Evolutionary conservation across 2,888 invertebrate species (phyloP), one percentile per base, ranked within the genome.

Genomic region (Ceraclea dissimilis): DNA sequence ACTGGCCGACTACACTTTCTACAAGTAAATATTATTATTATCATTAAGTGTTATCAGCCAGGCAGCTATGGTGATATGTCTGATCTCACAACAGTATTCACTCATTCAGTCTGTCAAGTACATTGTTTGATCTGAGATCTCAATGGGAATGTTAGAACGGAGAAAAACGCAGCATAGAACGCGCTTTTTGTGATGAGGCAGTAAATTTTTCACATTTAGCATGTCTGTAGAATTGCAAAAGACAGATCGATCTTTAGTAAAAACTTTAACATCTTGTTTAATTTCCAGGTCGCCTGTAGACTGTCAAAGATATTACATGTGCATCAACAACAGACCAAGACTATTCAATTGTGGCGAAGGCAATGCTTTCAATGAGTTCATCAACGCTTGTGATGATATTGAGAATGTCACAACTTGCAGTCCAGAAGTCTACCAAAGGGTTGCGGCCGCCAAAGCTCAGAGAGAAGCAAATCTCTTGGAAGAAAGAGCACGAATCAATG

Each of bases 251-350:
- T n/a, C n/a, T n/a, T n/a, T n/a, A n/a, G n/a, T n/a, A n/a, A n/a
- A n/a, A n/a, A n/a, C n/a, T n/a, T n/a, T n/a, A n/a, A n/a, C n/a
- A n/a, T n/a, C n/a, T n/a, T n/a, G 10, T 26, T 26, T 6, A 26
- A 19, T 34, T 22, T 57, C 78, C 73, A 79, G 82, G 52, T 81
- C 83, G 20, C 79, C 82, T 0, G 66, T 63, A 2, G 83, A 90
- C 67, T 91, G 91, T 68, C 86, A 88, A 65, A 82, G 82, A 62
- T 93, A 87, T 68, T 92, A 84, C 74, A 74, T 90, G 51, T 93
- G 93, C 68, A 78, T 90, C 8, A 79, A 84, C 48, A 82, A 82
- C 16, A 81, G 79, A 44, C 93, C 93, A 1, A 79, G 93, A 19
- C 78, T 87, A 26, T 81, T 86, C 61, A 80, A 81, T 59, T 93